Conservation (phyloP, 2,888 invertebrate genomes). For the Thyatira batis region DNA sequence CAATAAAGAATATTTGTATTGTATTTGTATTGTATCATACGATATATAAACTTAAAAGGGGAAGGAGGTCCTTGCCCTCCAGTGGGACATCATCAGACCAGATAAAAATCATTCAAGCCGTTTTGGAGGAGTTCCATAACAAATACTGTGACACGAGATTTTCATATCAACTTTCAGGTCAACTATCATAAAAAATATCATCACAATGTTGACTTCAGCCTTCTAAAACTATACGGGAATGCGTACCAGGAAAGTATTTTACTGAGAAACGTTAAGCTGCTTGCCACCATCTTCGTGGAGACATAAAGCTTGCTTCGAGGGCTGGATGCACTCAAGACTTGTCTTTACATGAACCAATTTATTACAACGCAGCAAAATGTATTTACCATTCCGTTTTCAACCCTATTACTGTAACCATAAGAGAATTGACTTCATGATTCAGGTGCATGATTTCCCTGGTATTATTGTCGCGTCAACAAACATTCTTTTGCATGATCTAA, state of each 20-base stretch:
- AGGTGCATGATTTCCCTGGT: conserved; percentile 18
- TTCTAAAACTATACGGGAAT: conserved; percentile 41
- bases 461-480: conserved; percentile 33
- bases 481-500: conserved; percentile 26
- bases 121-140: no score
- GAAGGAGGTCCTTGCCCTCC: no score
- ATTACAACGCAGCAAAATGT: conserved; percentile 16
- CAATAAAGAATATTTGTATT: no score
- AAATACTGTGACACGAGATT: no score
- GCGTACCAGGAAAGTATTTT: conserved; percentile 65
- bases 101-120: no score
- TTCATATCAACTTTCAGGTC: neutral
- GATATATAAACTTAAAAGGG: no score
- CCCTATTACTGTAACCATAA: conserved; percentile 35
- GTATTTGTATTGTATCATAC: no score
- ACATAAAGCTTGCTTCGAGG: conserved; percentile 71
- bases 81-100: no score
- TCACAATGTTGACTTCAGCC: conserved; percentile 16
- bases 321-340: conserved; percentile 64
- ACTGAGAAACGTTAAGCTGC: conserved; percentile 70
- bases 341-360: conserved; percentile 38
- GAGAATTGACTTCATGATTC: conserved; percentile 7
- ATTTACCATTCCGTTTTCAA: conserved; percentile 23
- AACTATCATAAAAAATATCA: neutral
- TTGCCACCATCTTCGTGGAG: conserved; percentile 59